Base-by-base conservation (phyloP, 2,797 vertebrate genomes). In the Triplophysa bombifrons region DNA sequence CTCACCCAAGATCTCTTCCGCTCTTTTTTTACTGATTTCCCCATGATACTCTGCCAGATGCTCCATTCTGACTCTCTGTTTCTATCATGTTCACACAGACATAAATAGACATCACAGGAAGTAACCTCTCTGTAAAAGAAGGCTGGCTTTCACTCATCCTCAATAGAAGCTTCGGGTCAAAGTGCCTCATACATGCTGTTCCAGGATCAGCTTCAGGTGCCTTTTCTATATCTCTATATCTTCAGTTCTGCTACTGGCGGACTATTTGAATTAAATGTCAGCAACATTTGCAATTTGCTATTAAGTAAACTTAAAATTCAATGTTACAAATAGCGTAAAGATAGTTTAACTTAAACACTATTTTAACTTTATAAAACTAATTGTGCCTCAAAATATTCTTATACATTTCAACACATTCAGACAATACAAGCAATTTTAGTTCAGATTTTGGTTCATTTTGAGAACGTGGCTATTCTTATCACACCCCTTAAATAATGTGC, bases 21-120 rank as follows among this genome's bases (percentile, higher is more conserved):
- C 93, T 0, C 82, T 84, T 72, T 90, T 91, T 0, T 91, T 90
- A 69, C 80, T 91, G 86, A 95, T 94, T 63, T 85, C 87, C 7
- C 93, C 93, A 0, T 95, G 94, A 71, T 95, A 95, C 75, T 93
- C 85, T 11, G 90, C 60, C 82, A 94, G 72, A 0, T 86, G 27
- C 0, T 95, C 93, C 94, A 95, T 95, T 4, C 61, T 64, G 34
- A 11, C 60, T 63, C 14, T 34, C 27, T 38, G 60, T 19, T 19
- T 64, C 17, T 34, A 64, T 7, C 17, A 11, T 1, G 1, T n/a
- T 12, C 30, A 64, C 61, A 64, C 61, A 38, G 7, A 64, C 61
- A 38, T 17, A 64, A 17, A 64, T 22, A 60, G 11, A 60, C 56
- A 55, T n/a, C 3, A 27, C 58, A 61, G 58, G 58, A 61, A 27